A percentile compares a stretch with the other conserved stretches of the same genome.
These are phyloP conservation scores for Umimayanthus kanabou DNA, from an alignment of 92 coral and sea anemone genomes.

Conservation along the genomic window DNA sequence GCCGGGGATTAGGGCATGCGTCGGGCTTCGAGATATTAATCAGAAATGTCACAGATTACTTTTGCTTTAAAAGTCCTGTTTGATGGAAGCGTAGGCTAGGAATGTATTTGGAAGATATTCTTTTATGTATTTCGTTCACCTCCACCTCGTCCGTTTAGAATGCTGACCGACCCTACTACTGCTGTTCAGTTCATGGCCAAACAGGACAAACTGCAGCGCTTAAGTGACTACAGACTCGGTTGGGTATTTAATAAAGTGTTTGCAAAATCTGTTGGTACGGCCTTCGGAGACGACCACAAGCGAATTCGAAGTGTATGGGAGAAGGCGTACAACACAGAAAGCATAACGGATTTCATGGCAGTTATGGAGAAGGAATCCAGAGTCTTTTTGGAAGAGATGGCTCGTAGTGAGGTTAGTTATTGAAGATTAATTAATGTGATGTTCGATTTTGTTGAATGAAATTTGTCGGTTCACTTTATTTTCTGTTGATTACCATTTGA, in stretches of 20 bases:
- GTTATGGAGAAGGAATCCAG: constrained; percentile 69
- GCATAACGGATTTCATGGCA: constrained; percentile 45
- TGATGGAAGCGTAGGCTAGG: too few relatives aligned
- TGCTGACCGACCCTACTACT: constrained; percentile 61
- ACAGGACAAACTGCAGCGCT: constrained; percentile 61
- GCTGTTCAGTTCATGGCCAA: constrained; percentile 72
- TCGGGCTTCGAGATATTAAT: too few relatives aligned
- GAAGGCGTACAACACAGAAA: constrained; percentile 58
- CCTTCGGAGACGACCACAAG: constrained; percentile 62
- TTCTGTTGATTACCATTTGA: too few relatives aligned
- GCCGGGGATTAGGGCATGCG: too few relatives aligned
- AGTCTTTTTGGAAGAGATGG: constrained; percentile 35
- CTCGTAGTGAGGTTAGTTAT: background rate
- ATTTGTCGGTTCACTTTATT: too few relatives aligned
- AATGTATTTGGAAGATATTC: too few relatives aligned
- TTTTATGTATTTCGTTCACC: background rate
- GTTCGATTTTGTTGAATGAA: too few relatives aligned
- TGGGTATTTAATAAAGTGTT: constrained; percentile 54
- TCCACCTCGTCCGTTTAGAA: constrained; percentile 26
- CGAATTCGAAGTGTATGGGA: constrained; percentile 67
- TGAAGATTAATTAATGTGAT: too few relatives aligned
- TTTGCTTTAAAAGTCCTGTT: too few relatives aligned
- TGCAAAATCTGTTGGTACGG: constrained; percentile 63
- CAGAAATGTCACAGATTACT: too few relatives aligned
- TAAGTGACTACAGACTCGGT: constrained; percentile 67